A percentile compares a stretch with the other conserved stretches of the same genome.
Evolutionary conservation across 2,888 invertebrate genomes (phyloP).

Genomic region (Eudasyphora cyanicolor): DNA sequence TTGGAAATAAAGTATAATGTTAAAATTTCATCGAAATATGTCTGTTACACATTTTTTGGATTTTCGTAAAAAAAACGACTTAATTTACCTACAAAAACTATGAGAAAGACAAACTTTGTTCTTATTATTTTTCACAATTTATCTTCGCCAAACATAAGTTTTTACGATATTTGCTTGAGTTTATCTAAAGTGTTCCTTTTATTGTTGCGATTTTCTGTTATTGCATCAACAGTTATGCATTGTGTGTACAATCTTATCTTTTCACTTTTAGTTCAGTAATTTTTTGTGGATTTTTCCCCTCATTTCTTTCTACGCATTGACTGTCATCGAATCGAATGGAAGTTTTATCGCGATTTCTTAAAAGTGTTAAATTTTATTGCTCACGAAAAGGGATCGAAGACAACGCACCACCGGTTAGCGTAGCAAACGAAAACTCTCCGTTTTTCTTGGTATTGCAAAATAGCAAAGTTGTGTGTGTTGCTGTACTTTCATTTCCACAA

Average conservation of each 20-base stretch:
- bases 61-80: no score
- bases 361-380: not conserved
- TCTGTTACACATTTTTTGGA: no score
- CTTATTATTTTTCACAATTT: no score
- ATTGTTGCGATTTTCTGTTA: no score
- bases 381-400: no score
- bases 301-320: not conserved
- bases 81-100: no score
- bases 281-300: not conserved
- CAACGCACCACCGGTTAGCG: not conserved
- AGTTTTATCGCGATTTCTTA: not conserved
- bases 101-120: no score
- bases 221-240: no score
- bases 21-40: no score
- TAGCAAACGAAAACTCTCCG: not conserved
- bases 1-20: no score
- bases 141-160: no score
- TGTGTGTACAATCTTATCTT: not conserved
- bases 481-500: no score
- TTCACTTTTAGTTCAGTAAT: not conserved
- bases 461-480: not conserved
- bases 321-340: not conserved
- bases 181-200: not conserved
- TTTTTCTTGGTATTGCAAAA: not conserved
- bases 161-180: not conserved